phyloP scores from a whole-genome alignment of 2,797 vertebrate species.

The Parauchenoglanis ngamensis region DNA sequence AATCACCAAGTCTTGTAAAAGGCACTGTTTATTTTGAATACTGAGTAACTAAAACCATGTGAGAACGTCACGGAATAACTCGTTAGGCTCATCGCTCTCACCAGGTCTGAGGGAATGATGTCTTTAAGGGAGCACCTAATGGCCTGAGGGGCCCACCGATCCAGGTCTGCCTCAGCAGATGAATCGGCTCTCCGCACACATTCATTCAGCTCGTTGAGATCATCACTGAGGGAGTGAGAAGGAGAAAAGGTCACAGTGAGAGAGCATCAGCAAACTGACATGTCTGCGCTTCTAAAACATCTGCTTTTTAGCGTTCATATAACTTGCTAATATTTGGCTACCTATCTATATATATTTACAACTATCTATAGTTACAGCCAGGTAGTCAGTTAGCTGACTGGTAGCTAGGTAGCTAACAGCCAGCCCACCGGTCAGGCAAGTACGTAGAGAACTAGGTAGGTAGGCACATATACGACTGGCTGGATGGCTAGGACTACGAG shows the following conservation, averaged over 20 bases:
- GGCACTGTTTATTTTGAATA: neutral
- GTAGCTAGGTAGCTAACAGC: neutral
- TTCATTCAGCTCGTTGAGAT: constrained; percentile 59
- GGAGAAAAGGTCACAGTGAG: neutral
- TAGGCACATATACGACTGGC: neutral
- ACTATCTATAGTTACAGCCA: neutral
- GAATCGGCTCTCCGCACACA: constrained; percentile 63
- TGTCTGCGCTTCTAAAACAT: neutral
- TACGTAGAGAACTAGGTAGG: neutral
- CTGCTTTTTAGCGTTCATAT: neutral
- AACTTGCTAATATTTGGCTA: neutral
- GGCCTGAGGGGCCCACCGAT: constrained; percentile 64
- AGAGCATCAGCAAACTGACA: neutral
- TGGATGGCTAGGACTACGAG: neutral
- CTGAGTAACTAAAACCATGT: neutral
- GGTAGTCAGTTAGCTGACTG: neutral
- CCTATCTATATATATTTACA: too few relatives aligned
- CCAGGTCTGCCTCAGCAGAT: constrained; percentile 45
- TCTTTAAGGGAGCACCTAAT: constrained; percentile 76
- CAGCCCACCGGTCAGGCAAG: neutral
- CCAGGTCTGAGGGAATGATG: constrained; percentile 72
- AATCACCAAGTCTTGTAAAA: neutral
- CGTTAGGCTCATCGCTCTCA: constrained; percentile 45
- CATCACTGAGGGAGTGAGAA: constrained; percentile 29
- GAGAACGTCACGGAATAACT: neutral